Evolutionary conservation across 1,140 invertebrate species (phyloP).

Genomic region (Kradibia gibbosae): DNA sequence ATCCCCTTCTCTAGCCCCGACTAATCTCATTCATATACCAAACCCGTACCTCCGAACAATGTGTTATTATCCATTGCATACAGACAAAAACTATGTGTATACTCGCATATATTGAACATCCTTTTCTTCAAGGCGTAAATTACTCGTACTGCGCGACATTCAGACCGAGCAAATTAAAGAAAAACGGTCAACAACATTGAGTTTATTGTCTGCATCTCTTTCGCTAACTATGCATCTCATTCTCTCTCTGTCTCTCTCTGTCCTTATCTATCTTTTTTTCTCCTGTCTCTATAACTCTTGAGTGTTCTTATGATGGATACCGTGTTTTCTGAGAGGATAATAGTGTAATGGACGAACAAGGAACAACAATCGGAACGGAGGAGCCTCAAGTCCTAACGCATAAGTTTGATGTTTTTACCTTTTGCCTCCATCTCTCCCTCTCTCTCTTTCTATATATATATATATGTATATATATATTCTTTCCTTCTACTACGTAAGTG

Average conservation of each 20-base stretch:
- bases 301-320: conserved; percentile 52
- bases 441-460: background rate
- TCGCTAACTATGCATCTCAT: conserved; percentile 5
- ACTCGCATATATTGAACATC: conserved; percentile 53
- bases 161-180: background rate
- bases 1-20: background rate
- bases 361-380: conserved; percentile 59
- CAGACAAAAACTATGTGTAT: conserved; percentile 26
- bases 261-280: background rate
- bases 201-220: background rate
- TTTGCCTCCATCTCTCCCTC: background rate
- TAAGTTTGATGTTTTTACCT: conserved; percentile 29
- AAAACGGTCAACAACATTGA: background rate
- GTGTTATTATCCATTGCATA: conserved; percentile 23
- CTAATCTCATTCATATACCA: too few species aligned
- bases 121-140: conserved; percentile 58
- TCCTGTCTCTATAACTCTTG: background rate
- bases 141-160: conserved; percentile 44
- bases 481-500: conserved; percentile 12
- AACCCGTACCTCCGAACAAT: too few species aligned
- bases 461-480: background rate
- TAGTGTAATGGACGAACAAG: conserved; percentile 66
- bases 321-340: conserved; percentile 65
- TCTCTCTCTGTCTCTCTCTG: background rate
- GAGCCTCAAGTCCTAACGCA: conserved; percentile 57